Percentiles rank a stretch among this genome's conserved stretches.
These are phyloP conservation scores for Arctopsyche grandis DNA, from an alignment of 1,140 invertebrate species.

Conservation along the genomic window DNA sequence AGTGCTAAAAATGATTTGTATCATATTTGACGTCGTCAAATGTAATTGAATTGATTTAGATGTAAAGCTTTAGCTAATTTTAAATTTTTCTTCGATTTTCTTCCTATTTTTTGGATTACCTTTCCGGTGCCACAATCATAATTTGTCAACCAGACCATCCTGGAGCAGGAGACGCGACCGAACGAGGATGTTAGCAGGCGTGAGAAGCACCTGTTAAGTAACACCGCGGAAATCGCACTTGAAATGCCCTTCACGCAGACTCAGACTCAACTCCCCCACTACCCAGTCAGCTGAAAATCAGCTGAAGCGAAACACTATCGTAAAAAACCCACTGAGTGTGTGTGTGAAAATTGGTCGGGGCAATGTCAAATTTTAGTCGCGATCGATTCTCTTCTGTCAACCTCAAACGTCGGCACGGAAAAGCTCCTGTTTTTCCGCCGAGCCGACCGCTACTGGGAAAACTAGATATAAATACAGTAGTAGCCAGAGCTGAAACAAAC, in stretches of 20 bases:
- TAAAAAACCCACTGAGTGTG: neutral
- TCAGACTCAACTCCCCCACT: slow-evolving; percentile 30
- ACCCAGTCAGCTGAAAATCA: slow-evolving; percentile 1
- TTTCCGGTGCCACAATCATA: slow-evolving; percentile 43
- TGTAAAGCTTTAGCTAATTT: too few species aligned
- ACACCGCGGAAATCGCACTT: slow-evolving; percentile 50
- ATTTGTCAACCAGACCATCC: slow-evolving; percentile 50
- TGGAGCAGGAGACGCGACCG: neutral
- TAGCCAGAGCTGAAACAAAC: neutral
- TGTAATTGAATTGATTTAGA: too few species aligned
- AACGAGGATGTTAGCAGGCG: slow-evolving; percentile 11
- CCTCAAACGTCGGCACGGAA: slow-evolving; percentile 17
- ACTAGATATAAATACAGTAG: neutral
- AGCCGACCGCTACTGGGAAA: neutral
- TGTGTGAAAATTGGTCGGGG: neutral
- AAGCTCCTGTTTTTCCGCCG: slow-evolving; percentile 5
- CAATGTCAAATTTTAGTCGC: neutral
- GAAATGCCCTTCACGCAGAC: slow-evolving; percentile 47
- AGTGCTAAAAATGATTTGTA: too few species aligned
- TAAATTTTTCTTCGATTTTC: too few species aligned
- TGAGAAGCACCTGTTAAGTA: slow-evolving; percentile 48
- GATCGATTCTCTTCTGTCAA: neutral
- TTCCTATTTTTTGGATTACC: slow-evolving; percentile 12
- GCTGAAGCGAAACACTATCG: slow-evolving; percentile 14
- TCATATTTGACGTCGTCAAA: too few species aligned